Conservation (phyloP, 1,140 invertebrate species). For the Schlechtendalia chinensis region DNA sequence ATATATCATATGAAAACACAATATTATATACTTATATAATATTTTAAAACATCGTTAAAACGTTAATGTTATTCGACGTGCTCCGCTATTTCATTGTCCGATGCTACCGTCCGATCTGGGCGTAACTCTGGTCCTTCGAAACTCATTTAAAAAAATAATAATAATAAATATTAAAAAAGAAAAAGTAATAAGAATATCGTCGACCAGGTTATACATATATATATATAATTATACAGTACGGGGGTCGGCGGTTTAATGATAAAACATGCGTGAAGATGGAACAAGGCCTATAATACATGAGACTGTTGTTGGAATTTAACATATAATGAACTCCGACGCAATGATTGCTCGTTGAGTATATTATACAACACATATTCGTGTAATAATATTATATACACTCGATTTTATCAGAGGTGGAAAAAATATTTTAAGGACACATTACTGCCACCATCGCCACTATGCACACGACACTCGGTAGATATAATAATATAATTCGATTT, state of each 20-base stretch:
- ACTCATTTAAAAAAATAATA: constrained; percentile 27
- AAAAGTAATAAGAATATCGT: constrained; percentile 36
- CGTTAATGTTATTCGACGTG: constrained; percentile 16
- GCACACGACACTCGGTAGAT: background rate
- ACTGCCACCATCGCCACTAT: background rate
- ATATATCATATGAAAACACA: background rate
- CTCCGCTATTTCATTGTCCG: constrained; percentile 9
- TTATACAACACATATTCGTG: no score
- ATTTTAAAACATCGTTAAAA: background rate
- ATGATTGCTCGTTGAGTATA: background rate
- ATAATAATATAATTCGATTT: background rate
- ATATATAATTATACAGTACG: constrained; percentile 12
- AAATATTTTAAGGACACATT: no score
- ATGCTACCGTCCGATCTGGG: constrained; percentile 43
- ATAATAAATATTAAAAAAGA: background rate
- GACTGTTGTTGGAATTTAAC: constrained; percentile 19
- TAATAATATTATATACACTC: no score
- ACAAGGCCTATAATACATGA: background rate
- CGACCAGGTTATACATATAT: background rate
- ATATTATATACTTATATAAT: background rate
- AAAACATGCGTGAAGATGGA: constrained; percentile 41
- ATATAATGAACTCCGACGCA: background rate
- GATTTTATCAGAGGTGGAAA: no score
- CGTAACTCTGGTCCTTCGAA: constrained; percentile 9
- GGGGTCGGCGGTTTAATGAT: background rate